Percentiles rank a stretch among this genome's conserved stretches.
phyloP scores from a whole-genome alignment of 2,797 vertebrate genomes.

The Phylloscopus collybita region DNA sequence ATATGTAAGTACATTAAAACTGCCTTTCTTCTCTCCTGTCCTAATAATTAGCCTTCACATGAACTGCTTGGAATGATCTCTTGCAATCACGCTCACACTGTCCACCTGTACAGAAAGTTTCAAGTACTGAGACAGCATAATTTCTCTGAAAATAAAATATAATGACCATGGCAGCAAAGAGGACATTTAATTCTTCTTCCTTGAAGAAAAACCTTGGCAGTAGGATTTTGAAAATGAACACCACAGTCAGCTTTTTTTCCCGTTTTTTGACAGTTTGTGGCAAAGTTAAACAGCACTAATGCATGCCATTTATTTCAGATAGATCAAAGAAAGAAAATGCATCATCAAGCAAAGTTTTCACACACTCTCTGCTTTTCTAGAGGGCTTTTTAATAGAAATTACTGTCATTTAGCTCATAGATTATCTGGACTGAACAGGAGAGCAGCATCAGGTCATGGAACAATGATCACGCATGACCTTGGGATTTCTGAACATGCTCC shows the following conservation, averaged over 20 bases:
- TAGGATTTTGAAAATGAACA: constrained; percentile 68
- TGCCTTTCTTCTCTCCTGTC: background rate
- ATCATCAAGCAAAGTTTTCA: constrained; percentile 67
- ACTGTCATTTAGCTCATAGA: constrained; percentile 40
- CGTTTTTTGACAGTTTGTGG: constrained; percentile 47
- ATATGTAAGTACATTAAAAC: background rate
- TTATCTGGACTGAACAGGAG: constrained; percentile 50
- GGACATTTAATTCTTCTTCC: background rate
- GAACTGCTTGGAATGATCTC: background rate
- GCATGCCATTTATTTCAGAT: constrained; percentile 66
- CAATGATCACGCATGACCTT: background rate
- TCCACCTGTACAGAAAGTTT: background rate
- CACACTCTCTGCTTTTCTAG: constrained; percentile 30
- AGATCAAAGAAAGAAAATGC: constrained; percentile 73
- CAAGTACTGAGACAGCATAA: background rate
- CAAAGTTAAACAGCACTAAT: constrained; percentile 75
- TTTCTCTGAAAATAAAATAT: constrained; percentile 34
- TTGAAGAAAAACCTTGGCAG: constrained; percentile 57
- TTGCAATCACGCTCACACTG: background rate
- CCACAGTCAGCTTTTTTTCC: constrained; percentile 44
- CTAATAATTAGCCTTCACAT: background rate
- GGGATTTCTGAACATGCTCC: background rate
- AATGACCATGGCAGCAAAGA: background rate
- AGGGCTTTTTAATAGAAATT: constrained; percentile 69
- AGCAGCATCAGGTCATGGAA: constrained; percentile 36